Conservation (phyloP, 2,797 vertebrate genomes). For the Botia kubotai region DNA sequence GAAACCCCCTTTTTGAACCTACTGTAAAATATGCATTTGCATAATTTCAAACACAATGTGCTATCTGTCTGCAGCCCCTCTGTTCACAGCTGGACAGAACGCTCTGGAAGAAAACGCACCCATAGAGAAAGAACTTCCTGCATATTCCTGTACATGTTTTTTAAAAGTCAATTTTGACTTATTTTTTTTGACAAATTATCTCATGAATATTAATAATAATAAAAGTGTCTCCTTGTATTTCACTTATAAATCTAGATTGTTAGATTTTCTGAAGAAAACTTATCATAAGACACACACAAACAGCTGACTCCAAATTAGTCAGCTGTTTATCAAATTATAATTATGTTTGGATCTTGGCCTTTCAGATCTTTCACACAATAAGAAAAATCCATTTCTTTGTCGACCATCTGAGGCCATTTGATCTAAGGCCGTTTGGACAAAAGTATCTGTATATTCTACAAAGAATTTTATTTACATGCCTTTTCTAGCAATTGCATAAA, state of each 20-base stretch:
- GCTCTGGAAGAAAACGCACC: not conserved
- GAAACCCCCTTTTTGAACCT: not conserved
- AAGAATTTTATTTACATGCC: not conserved
- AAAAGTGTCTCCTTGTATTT: too few species aligned
- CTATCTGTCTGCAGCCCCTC: not conserved
- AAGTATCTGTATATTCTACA: not conserved
- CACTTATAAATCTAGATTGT: too few species aligned
- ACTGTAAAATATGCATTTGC: slow-evolving; percentile 9
- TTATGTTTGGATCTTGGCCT: not conserved
- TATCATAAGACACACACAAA: too few species aligned
- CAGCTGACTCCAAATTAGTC: too few species aligned
- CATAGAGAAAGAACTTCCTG: too few species aligned
- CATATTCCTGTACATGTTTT: not conserved
- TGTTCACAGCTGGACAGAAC: slow-evolving; percentile 2
- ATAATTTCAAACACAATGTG: not conserved
- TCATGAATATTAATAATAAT: too few species aligned
- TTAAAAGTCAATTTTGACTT: too few species aligned
- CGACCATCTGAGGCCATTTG: not conserved
- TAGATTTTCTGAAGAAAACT: too few species aligned
- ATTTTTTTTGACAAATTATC: too few species aligned
- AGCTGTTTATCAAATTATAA: too few species aligned
- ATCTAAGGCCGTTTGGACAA: not conserved
- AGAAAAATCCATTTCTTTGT: not conserved
- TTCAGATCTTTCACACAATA: not conserved
- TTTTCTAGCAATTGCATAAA: not conserved